Conservation (phyloP, 2,888 invertebrate species). For the Diaphora mendica region DNA sequence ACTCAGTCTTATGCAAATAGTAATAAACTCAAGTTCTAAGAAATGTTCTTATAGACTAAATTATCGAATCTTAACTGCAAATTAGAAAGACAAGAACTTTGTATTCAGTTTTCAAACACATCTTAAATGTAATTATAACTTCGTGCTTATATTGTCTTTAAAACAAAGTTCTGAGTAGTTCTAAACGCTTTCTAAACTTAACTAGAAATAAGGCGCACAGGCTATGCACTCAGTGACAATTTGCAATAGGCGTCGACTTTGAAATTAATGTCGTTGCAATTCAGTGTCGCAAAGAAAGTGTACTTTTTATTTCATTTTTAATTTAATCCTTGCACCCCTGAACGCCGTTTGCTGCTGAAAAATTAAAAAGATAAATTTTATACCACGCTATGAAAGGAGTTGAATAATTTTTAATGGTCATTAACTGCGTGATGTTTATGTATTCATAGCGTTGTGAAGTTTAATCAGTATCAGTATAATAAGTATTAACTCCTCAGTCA, state of each 20-base stretch:
- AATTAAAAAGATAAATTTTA: conserved; percentile 51
- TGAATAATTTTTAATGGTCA: conserved; percentile 49
- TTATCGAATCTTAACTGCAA: conserved; percentile 1
- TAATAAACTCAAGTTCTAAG: neutral
- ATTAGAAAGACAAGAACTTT: conserved; percentile 4
- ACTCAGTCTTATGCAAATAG: neutral
- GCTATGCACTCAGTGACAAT: conserved; percentile 54
- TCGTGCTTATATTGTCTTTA: conserved; percentile 31
- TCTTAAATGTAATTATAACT: conserved; percentile 32
- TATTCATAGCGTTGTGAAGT: conserved; percentile 8
- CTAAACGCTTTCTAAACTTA: conserved; percentile 49
- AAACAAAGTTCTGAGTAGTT: conserved; percentile 26
- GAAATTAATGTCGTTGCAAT: conserved; percentile 63
- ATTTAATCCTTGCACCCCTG: conserved; percentile 53
- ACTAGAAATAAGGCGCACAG: conserved; percentile 38
- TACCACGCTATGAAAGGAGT: conserved; percentile 44
- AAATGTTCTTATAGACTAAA: neutral
- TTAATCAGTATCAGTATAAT: conserved; percentile 11
- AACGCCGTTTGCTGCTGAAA: conserved; percentile 47
- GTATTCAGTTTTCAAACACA: conserved; percentile 23
- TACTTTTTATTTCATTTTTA: conserved; percentile 54
- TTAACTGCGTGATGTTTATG: conserved; percentile 24
- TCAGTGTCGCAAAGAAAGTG: conserved; percentile 50
- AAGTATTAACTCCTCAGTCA: conserved; percentile 15
- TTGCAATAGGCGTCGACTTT: conserved; percentile 54